Conservation (phyloP, 2,113 vertebrate genomes). For the Arizona elegans region DNA sequence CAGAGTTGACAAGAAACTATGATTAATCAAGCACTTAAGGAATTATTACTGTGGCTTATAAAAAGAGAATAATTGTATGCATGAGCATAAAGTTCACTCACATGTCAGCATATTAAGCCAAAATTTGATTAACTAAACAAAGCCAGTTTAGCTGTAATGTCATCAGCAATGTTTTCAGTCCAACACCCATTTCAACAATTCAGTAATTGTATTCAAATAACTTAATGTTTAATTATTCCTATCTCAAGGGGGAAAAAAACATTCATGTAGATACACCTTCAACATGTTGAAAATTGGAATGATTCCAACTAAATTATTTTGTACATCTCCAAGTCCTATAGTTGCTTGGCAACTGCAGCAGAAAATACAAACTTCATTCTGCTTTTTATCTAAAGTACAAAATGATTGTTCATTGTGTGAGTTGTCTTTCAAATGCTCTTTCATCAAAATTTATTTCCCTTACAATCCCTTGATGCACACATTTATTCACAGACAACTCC, state of each 20-base stretch:
- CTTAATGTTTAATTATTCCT: conserved; percentile 57
- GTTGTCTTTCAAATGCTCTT: conserved; percentile 21
- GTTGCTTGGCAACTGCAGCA: conserved; percentile 71
- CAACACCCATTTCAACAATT: conserved; percentile 31
- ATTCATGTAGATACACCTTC: conserved; percentile 62
- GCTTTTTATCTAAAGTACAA: conserved; percentile 8
- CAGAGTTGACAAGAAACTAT: neutral
- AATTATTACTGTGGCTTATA: neutral
- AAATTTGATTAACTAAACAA: neutral
- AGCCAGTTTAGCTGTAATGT: neutral
- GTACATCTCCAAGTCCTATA: conserved; percentile 54
- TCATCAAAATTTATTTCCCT: conserved; percentile 1
- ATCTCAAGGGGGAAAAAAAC: conserved; percentile 53
- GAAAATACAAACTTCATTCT: conserved; percentile 56
- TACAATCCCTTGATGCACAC: neutral
- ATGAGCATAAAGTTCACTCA: neutral
- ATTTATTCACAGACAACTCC: neutral
- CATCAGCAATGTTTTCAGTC: conserved; percentile 30
- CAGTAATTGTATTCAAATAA: conserved; percentile 1
- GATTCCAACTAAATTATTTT: conserved; percentile 56
- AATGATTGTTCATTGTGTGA: conserved; percentile 30
- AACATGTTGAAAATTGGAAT: conserved; percentile 50
- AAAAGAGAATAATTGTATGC: neutral
- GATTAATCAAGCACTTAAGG: neutral
- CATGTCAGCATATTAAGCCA: neutral